Percentiles rank a stretch among this genome's conserved stretches.
phyloP scores from a whole-genome alignment of 2,113 vertebrate species.

The Pitta sordida region DNA sequence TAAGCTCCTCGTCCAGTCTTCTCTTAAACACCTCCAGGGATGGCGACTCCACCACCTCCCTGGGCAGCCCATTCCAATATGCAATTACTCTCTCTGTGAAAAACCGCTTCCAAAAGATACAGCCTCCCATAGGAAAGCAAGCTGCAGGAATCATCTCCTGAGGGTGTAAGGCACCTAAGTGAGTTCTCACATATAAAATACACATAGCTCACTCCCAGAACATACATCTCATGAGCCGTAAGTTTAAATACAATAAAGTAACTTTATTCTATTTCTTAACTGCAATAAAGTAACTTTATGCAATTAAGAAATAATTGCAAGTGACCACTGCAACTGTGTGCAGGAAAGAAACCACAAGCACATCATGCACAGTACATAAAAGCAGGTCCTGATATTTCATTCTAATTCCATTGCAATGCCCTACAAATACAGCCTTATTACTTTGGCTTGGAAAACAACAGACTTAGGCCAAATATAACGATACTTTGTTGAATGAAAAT shows the following conservation, averaged over 20 bases:
- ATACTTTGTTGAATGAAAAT: background rate
- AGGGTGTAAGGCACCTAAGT: background rate
- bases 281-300: background rate
- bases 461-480: background rate
- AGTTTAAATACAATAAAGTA: background rate
- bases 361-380: background rate
- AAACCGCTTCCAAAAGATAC: no score
- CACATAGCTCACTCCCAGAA: background rate
- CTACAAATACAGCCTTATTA: background rate
- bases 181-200: background rate
- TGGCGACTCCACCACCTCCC: no score
- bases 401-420: background rate
- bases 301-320: background rate
- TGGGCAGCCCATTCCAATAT: no score
- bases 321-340: rapidly evolving
- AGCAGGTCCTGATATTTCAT: background rate
- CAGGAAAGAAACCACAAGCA: background rate
- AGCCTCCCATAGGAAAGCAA: background rate
- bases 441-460: background rate
- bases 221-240: background rate
- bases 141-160: background rate
- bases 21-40: no score
- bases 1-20: no score
- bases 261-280: no score
- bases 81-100: no score